A percentile compares a stretch with the other conserved stretches of the same genome.
Conservation (phyloP, 2,113 vertebrate genomes). For the Pterocles orientalis region DNA sequence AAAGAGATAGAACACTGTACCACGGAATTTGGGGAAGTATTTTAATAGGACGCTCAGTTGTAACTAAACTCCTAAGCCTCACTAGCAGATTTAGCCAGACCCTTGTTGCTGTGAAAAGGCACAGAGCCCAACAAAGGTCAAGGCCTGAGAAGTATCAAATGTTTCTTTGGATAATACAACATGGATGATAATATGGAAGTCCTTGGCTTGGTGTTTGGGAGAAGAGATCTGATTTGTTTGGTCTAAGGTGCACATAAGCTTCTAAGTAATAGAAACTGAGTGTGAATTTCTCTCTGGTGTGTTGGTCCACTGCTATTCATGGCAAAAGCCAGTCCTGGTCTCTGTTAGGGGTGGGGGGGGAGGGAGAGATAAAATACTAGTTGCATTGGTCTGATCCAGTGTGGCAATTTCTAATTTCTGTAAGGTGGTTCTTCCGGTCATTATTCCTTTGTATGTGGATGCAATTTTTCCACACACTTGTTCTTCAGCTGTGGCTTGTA, state of each 20-base stretch:
- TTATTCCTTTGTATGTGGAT: not conserved
- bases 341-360: not conserved
- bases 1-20: not conserved
- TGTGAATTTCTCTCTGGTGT: not conserved
- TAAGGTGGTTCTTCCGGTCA: not conserved
- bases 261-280: not conserved
- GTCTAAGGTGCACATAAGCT: not conserved
- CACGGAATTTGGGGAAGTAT: not conserved
- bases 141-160: not conserved
- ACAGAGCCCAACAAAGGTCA: not conserved
- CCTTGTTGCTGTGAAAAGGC: not conserved
- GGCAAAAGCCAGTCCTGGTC: not conserved
- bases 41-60: not conserved
- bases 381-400: not conserved
- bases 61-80: not conserved
- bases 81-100: not conserved
- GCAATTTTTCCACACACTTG: fast-evolving
- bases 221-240: not conserved
- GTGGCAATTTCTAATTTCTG: not conserved
- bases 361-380: not conserved
- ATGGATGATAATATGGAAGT: not conserved
- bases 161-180: not conserved
- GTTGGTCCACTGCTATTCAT: not conserved
- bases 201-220: not conserved
- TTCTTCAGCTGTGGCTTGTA: not conserved